Conservation (phyloP, 1,140 invertebrate species). For the Cydia splendana region DNA sequence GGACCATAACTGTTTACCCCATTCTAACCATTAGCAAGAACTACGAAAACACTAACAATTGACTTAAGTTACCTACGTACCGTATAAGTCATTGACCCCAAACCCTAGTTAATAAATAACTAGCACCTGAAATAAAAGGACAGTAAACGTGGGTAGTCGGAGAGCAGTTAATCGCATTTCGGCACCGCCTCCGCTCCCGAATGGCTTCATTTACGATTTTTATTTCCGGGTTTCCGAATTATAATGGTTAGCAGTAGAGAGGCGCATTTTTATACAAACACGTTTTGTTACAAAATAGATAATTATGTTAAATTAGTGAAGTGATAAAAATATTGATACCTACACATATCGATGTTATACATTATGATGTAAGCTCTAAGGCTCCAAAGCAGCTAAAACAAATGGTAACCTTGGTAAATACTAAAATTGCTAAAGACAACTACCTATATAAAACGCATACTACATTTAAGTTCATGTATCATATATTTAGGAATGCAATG, state of each 20-base stretch:
- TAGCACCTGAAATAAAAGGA: slow-evolving; percentile 78
- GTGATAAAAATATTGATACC: no score
- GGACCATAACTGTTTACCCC: not conserved
- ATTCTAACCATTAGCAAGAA: slow-evolving; percentile 1
- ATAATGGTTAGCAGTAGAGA: not conserved
- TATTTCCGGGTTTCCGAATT: slow-evolving; percentile 68
- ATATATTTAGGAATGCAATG: no score
- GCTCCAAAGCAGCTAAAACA: no score
- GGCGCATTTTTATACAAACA: not conserved
- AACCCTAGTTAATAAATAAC: slow-evolving; percentile 55
- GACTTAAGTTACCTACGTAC: not conserved
- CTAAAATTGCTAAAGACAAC: no score
- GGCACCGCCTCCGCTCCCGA: slow-evolving; percentile 66
- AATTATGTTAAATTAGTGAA: no score
- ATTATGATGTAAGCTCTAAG: no score
- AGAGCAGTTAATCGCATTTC: slow-evolving; percentile 77
- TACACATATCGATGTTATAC: no score
- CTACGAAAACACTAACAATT: slow-evolving; percentile 10
- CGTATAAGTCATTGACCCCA: slow-evolving; percentile 39
- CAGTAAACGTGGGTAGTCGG: slow-evolving; percentile 70
- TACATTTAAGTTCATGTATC: no score
- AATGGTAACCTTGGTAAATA: no score
- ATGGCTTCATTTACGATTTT: slow-evolving; percentile 80
- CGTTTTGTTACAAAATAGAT: not conserved
- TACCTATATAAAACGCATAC: no score